Conservation (phyloP, 2,797 vertebrate genomes). For the Argyrosomus regius region DNA sequence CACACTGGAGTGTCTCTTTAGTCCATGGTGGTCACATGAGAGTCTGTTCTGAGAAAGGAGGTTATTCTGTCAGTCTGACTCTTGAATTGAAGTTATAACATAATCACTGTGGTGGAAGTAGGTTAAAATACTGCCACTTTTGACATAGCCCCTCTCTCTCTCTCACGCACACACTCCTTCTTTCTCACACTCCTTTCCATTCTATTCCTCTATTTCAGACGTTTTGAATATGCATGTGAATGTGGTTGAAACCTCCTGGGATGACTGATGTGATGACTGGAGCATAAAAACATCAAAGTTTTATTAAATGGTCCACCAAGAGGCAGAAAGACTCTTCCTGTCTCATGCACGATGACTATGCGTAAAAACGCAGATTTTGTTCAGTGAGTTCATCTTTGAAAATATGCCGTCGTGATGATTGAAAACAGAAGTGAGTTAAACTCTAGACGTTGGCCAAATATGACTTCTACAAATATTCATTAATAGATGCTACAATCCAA, state of each 20-base stretch:
- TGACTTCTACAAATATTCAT: background rate
- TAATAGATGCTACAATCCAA: background rate
- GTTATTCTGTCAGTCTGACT: slow-evolving; percentile 38
- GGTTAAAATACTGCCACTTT: slow-evolving; percentile 64
- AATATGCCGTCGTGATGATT: background rate
- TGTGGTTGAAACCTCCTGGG: slow-evolving; percentile 54
- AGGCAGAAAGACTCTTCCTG: slow-evolving; percentile 16
- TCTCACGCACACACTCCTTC: background rate
- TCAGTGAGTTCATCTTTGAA: background rate
- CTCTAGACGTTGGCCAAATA: background rate
- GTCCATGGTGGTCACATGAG: background rate
- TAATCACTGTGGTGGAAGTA: slow-evolving; percentile 68
- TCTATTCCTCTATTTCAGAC: slow-evolving; percentile 39
- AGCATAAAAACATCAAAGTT: slow-evolving; percentile 75
- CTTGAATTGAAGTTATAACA: slow-evolving; percentile 22
- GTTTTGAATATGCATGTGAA: slow-evolving; percentile 59
- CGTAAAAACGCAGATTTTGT: background rate
- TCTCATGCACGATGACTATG: slow-evolving; percentile 4
- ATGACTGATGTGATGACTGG: slow-evolving; percentile 62
- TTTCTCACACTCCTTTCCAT: slow-evolving; percentile 30
- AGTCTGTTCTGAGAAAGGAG: slow-evolving; percentile 11
- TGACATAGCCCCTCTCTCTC: slow-evolving; percentile 14
- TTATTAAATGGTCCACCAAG: slow-evolving; percentile 55
- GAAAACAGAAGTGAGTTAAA: background rate
- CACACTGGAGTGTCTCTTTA: background rate